phyloP scores from a whole-genome alignment of 2,797 vertebrate genomes.

The Lemur catta region DNA sequence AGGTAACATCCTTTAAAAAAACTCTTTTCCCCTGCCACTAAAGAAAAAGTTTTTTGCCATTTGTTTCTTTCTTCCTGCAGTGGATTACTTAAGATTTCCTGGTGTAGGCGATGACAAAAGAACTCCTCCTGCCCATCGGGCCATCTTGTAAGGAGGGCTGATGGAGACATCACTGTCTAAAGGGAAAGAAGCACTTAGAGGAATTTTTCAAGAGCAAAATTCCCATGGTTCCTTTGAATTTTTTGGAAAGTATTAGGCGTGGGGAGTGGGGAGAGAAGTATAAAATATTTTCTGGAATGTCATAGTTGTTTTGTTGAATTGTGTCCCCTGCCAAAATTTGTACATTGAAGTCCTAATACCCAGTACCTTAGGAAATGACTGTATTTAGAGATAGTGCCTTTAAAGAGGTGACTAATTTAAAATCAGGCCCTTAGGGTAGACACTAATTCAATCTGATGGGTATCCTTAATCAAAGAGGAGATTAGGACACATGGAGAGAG shows the following conservation, averaged over 20 bases:
- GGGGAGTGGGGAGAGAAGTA: not conserved
- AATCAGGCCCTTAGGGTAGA: not conserved
- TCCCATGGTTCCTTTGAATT: not conserved
- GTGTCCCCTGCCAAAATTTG: not conserved
- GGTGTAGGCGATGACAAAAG: not conserved
- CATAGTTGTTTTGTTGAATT: not conserved
- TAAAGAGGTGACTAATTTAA: not conserved
- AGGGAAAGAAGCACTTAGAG: not conserved
- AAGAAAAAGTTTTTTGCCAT: not conserved
- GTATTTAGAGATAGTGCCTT: not conserved
- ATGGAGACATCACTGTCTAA: not conserved
- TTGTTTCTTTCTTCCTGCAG: not conserved
- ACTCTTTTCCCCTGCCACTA: not conserved
- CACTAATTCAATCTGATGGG: not conserved
- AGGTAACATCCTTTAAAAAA: not conserved
- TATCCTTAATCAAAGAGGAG: not conserved
- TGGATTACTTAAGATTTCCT: not conserved
- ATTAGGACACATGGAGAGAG: not conserved
- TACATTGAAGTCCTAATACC: not conserved
- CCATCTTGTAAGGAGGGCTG: not conserved
- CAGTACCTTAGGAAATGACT: not conserved
- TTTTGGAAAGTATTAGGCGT: not conserved
- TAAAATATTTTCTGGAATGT: not conserved
- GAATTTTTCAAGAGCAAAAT: not conserved
- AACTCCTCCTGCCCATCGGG: not conserved